Conservation (phyloP, 2,113 vertebrate species). For the Zingel zingel region DNA sequence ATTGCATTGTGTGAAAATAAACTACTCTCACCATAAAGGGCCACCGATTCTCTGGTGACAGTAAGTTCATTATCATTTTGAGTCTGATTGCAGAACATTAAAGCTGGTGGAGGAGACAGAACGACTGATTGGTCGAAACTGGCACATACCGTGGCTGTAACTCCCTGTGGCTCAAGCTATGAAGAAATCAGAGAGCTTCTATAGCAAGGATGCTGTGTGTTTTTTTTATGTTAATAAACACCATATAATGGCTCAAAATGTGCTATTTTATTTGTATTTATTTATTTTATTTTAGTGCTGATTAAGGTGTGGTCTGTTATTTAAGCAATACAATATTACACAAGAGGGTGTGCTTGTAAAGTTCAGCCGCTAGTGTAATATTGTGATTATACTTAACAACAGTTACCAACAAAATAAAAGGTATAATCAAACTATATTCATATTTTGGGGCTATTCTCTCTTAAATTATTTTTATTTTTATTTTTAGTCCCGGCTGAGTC, state of each 20-base stretch:
- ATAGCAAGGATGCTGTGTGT: neutral
- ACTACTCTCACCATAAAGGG: conserved; percentile 27
- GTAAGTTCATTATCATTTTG: conserved; percentile 35
- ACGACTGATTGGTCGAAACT: conserved; percentile 17
- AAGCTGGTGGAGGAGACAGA: conserved; percentile 14
- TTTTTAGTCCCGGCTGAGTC: too few species aligned
- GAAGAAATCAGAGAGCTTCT: neutral
- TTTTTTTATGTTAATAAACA: neutral
- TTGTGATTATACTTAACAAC: too few species aligned
- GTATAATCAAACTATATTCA: too few species aligned
- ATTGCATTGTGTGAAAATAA: conserved; percentile 30
- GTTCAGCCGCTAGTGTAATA: too few species aligned
- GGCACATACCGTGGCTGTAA: conserved; percentile 11
- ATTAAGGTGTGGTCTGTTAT: neutral
- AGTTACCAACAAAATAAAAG: too few species aligned
- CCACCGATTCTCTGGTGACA: conserved; percentile 35
- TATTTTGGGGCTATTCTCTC: too few species aligned
- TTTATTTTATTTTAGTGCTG: too few species aligned
- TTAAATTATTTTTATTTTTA: too few species aligned
- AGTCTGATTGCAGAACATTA: conserved; percentile 31
- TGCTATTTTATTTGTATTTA: neutral
- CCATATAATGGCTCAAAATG: neutral
- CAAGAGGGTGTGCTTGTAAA: too few species aligned
- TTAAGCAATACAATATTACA: too few species aligned
- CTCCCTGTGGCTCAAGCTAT: conserved; percentile 10